These are phyloP conservation scores for Ameiurus melas DNA, from an alignment of 2,113 vertebrate genomes.

Conservation along the genomic window DNA sequence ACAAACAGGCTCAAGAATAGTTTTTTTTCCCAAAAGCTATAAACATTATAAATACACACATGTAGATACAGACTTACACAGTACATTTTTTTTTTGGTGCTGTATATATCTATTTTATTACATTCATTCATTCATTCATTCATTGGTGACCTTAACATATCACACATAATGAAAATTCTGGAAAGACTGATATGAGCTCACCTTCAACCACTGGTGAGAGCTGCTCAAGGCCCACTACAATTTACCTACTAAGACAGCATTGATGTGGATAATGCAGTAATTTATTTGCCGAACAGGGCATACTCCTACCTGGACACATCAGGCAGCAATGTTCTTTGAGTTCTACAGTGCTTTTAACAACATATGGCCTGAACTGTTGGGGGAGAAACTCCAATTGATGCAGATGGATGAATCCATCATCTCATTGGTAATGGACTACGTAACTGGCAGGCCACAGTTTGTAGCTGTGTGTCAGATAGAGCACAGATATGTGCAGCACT, in stretches of 20 bases:
- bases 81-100: too few species aligned
- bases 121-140: too few species aligned
- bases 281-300: not conserved
- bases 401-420: not conserved
- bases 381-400: not conserved
- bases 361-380: not conserved
- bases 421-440: not conserved
- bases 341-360: not conserved
- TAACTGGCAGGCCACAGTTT: not conserved
- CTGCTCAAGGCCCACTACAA: not conserved
- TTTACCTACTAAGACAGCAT: not conserved
- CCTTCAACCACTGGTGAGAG: not conserved
- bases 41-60: too few species aligned
- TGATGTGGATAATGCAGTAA: not conserved
- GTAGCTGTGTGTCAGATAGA: not conserved
- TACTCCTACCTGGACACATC: not conserved
- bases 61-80: too few species aligned
- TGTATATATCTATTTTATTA: too few species aligned
- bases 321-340: not conserved
- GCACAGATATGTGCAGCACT: not conserved
- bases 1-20: too few species aligned
- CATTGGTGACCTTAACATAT: not conserved
- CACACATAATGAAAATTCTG: not conserved
- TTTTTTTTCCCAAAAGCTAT: too few species aligned
- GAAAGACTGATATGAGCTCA: conserved; percentile 6